These are phyloP conservation scores for Andricus quercusramuli DNA, from an alignment of 2,888 invertebrate species.

Conservation along the genomic window DNA sequence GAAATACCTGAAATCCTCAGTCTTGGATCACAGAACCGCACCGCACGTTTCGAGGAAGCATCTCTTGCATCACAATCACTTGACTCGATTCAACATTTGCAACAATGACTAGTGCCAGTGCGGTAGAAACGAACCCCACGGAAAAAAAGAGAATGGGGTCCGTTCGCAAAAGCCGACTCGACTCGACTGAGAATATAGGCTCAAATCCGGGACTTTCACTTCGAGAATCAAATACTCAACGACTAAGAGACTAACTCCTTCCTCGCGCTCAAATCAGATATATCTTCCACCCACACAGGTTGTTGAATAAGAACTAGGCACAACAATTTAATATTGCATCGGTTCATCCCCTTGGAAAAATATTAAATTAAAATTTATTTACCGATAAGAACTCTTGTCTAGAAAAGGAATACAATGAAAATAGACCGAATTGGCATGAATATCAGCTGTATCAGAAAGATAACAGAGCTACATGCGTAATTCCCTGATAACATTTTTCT, in stretches of 20 bases:
- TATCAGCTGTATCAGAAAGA: too few species aligned
- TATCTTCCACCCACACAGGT: conserved; percentile 41
- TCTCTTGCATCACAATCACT: conserved; percentile 3
- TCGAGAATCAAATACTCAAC: background rate
- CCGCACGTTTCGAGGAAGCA: background rate
- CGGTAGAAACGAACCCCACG: background rate
- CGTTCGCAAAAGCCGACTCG: background rate
- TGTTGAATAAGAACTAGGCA: background rate
- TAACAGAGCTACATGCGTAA: too few species aligned
- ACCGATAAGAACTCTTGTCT: background rate
- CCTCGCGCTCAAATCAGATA: conserved; percentile 38
- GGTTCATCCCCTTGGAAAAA: background rate
- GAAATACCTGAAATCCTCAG: background rate
- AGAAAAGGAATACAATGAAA: background rate
- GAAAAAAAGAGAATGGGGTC: background rate
- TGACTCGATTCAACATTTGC: background rate
- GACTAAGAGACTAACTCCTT: conserved; percentile 28
- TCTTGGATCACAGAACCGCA: background rate
- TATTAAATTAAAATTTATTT: background rate
- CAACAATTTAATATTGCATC: background rate
- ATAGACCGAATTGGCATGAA: background rate
- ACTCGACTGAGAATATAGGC: conserved; percentile 1
- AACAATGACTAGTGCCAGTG: background rate
- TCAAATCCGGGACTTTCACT: conserved; percentile 55
- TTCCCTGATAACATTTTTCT: too few species aligned